Percentiles rank a stretch among this genome's conserved stretches.
Evolutionary conservation across 1,140 invertebrate species (phyloP).

Genomic region (Cydia pomonella): DNA sequence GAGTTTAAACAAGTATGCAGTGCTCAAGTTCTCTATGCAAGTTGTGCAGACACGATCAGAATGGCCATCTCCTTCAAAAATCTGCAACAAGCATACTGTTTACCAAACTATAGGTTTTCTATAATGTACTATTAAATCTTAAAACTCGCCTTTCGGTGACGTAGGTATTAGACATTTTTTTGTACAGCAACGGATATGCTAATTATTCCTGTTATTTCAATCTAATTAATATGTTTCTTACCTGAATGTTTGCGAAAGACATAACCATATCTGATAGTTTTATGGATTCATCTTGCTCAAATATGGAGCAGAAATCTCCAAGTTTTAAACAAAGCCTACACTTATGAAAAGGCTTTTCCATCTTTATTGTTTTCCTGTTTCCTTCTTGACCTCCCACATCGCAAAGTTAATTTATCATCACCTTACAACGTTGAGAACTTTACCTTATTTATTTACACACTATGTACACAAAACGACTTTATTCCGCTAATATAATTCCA

Average conservation of each 20-base stretch:
- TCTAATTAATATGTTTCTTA: constrained; percentile 49
- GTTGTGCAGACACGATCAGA: constrained; percentile 82
- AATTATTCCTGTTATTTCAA: too few species aligned
- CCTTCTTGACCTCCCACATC: constrained; percentile 18
- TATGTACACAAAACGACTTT: background rate
- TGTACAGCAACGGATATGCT: too few species aligned
- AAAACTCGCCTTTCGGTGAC: too few species aligned
- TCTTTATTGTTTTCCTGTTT: constrained; percentile 31
- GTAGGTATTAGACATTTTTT: too few species aligned
- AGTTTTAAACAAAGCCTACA: constrained; percentile 74
- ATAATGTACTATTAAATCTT: background rate
- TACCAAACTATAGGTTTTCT: background rate
- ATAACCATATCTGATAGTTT: constrained; percentile 81
- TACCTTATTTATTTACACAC: background rate
- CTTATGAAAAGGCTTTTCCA: constrained; percentile 60
- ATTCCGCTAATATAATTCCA: background rate
- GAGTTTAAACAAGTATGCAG: constrained; percentile 83
- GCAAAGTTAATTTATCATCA: constrained; percentile 6
- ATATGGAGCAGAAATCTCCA: constrained; percentile 75
- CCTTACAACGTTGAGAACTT: background rate
- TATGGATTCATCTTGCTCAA: constrained; percentile 72
- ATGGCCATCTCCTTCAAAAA: constrained; percentile 82
- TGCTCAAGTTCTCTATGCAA: constrained; percentile 83
- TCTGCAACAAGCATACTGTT: constrained; percentile 51
- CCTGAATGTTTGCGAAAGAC: constrained; percentile 79